A percentile compares a stretch with the other conserved stretches of the same genome.
Conservation (phyloP, 2,888 invertebrate genomes). For the Lasioglossum marginatum region DNA sequence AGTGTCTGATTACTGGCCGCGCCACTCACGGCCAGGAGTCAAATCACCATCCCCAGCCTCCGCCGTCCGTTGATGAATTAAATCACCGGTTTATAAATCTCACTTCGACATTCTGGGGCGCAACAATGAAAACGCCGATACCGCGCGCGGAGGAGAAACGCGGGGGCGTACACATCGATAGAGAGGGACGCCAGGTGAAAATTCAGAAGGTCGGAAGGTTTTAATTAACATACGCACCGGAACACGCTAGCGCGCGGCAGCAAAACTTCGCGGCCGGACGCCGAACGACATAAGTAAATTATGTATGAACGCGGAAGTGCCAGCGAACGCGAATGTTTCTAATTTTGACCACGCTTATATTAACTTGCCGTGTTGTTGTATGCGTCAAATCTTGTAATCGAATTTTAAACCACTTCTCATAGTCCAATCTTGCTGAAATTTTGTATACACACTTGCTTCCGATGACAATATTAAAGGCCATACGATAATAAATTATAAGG, state of each 20-base stretch:
- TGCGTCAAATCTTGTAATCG: too few relatives aligned
- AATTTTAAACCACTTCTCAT: too few relatives aligned
- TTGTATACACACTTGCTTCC: too few relatives aligned
- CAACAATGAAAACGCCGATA: conserved; percentile 43
- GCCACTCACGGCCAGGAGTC: conserved; percentile 17
- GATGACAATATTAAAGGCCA: too few relatives aligned
- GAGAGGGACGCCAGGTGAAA: background rate
- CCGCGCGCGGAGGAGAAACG: background rate
- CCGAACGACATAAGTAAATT: conserved; percentile 19
- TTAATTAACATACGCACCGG: conserved; percentile 53
- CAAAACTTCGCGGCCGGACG: background rate
- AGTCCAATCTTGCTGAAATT: too few relatives aligned
- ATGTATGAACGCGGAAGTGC: background rate
- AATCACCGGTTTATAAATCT: conserved; percentile 66
- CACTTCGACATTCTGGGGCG: conserved; percentile 43
- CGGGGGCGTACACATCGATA: conserved; percentile 4
- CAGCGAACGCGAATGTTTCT: conserved; percentile 14
- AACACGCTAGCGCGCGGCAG: background rate
- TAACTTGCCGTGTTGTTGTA: too few relatives aligned
- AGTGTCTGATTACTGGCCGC: conserved; percentile 69
- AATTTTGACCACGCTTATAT: too few relatives aligned
- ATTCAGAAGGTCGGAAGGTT: conserved; percentile 56
- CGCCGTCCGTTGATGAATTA: conserved; percentile 49
- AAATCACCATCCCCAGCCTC: conserved; percentile 32
- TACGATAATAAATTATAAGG: too few relatives aligned